Evolutionary conservation across 2,888 invertebrate species (phyloP), one percentile per base, ranked within the genome.

Genomic region (Volucella zonaria): DNA sequence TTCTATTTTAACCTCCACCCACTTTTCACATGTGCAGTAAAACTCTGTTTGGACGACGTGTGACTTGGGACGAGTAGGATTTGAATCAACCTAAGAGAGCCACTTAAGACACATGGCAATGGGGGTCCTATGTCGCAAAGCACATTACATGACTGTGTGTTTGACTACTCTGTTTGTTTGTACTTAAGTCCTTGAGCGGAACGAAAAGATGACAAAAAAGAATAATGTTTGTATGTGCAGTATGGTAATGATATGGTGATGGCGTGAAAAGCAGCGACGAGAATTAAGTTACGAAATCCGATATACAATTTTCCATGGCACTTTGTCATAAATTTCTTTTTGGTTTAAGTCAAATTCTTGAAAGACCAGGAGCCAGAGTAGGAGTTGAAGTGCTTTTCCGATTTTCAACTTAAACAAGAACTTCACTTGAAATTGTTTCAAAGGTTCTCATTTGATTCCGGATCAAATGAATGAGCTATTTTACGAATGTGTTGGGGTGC

Each of bases 11-110:
- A 8, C 47, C 23, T 18, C 14, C 52, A 6, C 11, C 14, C 6
- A 18, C 40, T 2, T 10, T 18, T 11, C 52, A 18, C 14, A 52
- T 47, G 54, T 64, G 38, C 15, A 70, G 68, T 6, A 31, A 31
- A 31, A 31, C 31, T 58, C 47, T 71, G 77, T 61, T 66, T 67
- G 73, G 45, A 49, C 64, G 74, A 70, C 75, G 64, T 49, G 62
- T 40, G 70, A 68, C 67, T 77, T 77, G 77, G 42, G 67, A 47
- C 10, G 52, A 52, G 77, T 61, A 49, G 66, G 61, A 67, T 73
- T 82, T 75, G 66, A 83, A 58, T 74, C 66, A 75, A 31, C 83
- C 66, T 58, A 62, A 75, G 71, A 83, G 80, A 71, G 54, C 80
- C 56, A 83, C 83, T 83, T 67, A 66, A 42, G 70, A 61, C 43